Conservation (phyloP, 2,797 vertebrate genomes). For the Eospalax fontanierii region DNA sequence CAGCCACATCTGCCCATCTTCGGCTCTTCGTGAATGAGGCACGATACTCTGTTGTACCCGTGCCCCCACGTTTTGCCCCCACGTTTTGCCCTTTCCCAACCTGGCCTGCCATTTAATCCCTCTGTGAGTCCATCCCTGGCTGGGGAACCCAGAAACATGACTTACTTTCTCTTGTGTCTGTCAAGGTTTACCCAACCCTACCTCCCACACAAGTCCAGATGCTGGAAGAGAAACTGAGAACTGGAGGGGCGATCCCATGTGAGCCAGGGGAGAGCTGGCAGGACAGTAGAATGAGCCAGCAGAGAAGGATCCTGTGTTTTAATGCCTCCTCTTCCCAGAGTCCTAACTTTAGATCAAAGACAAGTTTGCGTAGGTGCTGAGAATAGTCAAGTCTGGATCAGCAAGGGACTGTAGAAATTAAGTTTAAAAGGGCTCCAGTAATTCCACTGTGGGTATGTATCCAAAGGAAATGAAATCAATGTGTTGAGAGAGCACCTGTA, state of each 20-base stretch:
- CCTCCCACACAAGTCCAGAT: background rate
- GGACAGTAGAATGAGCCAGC: background rate
- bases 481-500: background rate
- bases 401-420: constrained; percentile 79
- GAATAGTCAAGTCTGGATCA: constrained; percentile 73
- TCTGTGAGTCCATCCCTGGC: background rate
- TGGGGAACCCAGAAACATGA: background rate
- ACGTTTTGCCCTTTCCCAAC: background rate
- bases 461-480: background rate
- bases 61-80: too few species aligned
- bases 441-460: background rate
- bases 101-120: background rate
- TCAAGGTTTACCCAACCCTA: background rate
- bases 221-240: background rate
- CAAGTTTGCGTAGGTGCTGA: constrained; percentile 72
- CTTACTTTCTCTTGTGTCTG: background rate
- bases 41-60: accelerated
- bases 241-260: background rate
- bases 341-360: background rate
- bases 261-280: background rate
- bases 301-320: background rate
- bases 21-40: background rate
- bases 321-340: background rate
- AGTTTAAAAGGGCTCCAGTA: constrained; percentile 76
- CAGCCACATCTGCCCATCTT: accelerated